Base-by-base conservation (phyloP, 2,888 invertebrate genomes). In the Resseliella maxima region DNA sequence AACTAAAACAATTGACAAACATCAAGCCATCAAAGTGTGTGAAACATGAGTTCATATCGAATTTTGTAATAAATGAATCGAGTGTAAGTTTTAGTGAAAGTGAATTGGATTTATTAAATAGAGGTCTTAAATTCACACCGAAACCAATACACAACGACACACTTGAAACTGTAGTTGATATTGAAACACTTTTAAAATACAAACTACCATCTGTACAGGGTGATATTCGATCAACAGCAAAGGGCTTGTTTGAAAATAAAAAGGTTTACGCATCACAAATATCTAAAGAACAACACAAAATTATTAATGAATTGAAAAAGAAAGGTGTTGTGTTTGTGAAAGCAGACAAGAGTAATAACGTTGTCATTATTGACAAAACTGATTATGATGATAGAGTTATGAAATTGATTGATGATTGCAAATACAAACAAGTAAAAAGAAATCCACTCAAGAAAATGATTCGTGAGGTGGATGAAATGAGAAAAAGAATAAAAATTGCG, bases 171-270 rank as follows among this genome's bases (percentile, higher is more conserved):
- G 38, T 83, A 8, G 38, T 83, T 24, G 83, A 83, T 24, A 83
- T 83, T 24, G 83, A 83, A 83, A 83, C 83, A 5, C 38, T n/a
- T 8, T 83, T 83, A 12, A 83, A 83, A 12, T 83, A n/a, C 41
- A 83, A 83, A 83, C 5, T 24, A 31, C 24, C 38, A 8, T 1
- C 38, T n/a, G 12, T 38, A 38, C 38, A 83, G 24, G 8, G n/a
- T 8, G 36, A 36, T 12, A 83, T 83, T 8, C 21, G 83, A 81
- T 1, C 1, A 81, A 81, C 10, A 8, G 81, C 81, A 12, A 18
- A 0, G 2, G 21, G 35, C 5, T 3, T 81, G 15, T 10, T 81
- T 5, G 83, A 83, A 6, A 36, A 36, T 18, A 81, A 3, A 0
- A 18, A 36, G 38, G 15, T 36, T 18, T 2, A 59, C 24, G 24